These are phyloP conservation scores for Myripristis jacobus DNA, from an alignment of 2,797 vertebrate species.

Conservation along the genomic window DNA sequence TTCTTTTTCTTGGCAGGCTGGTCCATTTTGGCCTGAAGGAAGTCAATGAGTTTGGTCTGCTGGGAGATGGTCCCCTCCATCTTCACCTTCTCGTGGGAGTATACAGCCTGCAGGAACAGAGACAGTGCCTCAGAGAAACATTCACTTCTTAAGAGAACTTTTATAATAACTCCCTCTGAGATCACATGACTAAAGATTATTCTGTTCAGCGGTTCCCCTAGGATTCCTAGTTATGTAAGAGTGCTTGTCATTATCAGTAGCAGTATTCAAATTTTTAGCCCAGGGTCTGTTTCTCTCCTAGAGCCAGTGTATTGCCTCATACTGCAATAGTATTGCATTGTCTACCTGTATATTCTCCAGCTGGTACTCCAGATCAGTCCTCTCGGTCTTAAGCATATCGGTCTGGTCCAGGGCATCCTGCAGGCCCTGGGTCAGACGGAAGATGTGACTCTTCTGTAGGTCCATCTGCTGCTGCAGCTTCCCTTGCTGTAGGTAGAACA, in stretches of 20 bases:
- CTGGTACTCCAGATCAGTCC: conserved; percentile 95
- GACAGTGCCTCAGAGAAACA: conserved; percentile 45
- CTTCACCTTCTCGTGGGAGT: conserved; percentile 98
- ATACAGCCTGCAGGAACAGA: conserved; percentile 88
- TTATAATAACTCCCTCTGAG: conserved; percentile 34
- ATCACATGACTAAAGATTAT: conserved; percentile 27
- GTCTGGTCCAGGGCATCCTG: conserved; percentile 97
- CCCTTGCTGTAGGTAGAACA: conserved; percentile 86
- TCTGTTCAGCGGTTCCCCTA: conserved; percentile 9
- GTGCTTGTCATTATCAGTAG: conserved; percentile 24
- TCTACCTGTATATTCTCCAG: conserved; percentile 86
- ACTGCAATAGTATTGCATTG: conserved; percentile 1
- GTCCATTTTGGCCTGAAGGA: conserved; percentile 99
- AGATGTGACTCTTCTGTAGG: conserved; percentile 97
- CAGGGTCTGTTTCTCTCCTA: conserved; percentile 18
- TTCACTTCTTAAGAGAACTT: conserved; percentile 38
- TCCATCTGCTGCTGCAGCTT: conserved; percentile 99
- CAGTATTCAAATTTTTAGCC: conserved; percentile 37
- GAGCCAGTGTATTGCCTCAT: conserved; percentile 20
- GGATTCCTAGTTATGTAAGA: conserved; percentile 24
- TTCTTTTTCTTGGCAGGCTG: conserved; percentile 99
- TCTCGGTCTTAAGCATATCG: conserved; percentile 97
- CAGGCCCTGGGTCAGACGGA: conserved; percentile 96
- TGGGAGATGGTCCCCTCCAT: conserved; percentile 99
- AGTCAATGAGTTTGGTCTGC: conserved; percentile 99